Percentiles rank a stretch among this genome's conserved stretches.
Conservation (phyloP, 2,888 invertebrate species). For the Ashinkailepas kermadecensis region DNA sequence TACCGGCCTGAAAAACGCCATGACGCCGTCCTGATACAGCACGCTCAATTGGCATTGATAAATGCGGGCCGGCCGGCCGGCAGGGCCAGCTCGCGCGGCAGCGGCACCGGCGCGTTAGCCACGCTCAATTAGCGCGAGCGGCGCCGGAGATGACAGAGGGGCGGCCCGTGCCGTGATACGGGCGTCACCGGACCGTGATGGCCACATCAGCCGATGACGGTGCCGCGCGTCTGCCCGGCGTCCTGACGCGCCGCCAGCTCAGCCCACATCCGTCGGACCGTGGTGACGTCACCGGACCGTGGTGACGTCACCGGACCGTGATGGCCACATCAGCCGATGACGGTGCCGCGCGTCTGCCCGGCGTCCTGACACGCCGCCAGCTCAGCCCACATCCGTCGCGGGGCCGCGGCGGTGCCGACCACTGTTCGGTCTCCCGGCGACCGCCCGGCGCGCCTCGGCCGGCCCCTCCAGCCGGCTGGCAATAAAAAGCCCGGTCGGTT, state of each 20-base stretch:
- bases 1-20: not conserved
- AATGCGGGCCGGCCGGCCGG: not conserved
- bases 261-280: too few species aligned
- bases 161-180: not conserved
- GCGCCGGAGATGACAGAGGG: not conserved
- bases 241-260: not conserved
- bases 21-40: not conserved
- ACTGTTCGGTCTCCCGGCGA: too few species aligned
- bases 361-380: not conserved
- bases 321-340: too few species aligned
- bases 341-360: not conserved
- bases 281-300: too few species aligned
- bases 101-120: not conserved
- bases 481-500: not conserved
- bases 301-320: too few species aligned
- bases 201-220: too few species aligned
- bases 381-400: too few species aligned
- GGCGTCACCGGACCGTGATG: too few species aligned
- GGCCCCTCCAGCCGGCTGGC: not conserved
- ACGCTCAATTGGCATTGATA: slow-evolving; percentile 6
- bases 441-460: too few species aligned
- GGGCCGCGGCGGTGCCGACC: too few species aligned
- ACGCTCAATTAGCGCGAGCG: not conserved
- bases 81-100: not conserved
- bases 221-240: not conserved